Conservation (phyloP, 2,888 invertebrate species). For the Clistopyga incitator region DNA sequence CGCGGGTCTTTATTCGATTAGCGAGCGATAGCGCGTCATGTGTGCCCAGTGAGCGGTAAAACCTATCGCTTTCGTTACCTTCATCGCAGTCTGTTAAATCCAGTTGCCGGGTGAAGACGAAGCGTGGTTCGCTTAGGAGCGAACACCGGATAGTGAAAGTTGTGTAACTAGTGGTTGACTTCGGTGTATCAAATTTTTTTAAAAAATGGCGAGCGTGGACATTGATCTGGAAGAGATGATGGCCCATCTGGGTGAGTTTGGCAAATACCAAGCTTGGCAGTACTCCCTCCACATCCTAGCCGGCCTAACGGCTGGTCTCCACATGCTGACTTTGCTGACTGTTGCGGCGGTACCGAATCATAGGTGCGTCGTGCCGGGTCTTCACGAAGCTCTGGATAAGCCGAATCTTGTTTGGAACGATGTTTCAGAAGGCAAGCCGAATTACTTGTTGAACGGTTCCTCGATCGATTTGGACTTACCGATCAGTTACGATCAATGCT, state of each 20-base stretch:
- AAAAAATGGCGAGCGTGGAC: conserved; percentile 76
- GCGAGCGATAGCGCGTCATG: conserved; percentile 45
- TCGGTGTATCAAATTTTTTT: neutral
- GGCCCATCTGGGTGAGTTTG: conserved; percentile 89
- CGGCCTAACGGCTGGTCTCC: conserved; percentile 92
- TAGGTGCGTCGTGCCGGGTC: conserved; percentile 81
- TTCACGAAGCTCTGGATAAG: conserved; percentile 50
- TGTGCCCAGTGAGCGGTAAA: conserved; percentile 27
- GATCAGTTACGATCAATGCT: conserved; percentile 86
- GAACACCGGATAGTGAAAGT: neutral
- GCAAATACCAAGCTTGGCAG: conserved; percentile 92
- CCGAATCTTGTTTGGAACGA: conserved; percentile 56
- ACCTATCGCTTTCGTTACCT: conserved; percentile 23
- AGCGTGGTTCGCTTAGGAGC: neutral
- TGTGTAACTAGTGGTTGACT: neutral
- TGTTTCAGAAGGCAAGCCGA: conserved; percentile 49
- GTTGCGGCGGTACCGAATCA: conserved; percentile 93
- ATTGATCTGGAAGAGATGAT: conserved; percentile 80
- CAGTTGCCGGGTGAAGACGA: neutral
- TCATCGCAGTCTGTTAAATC: conserved; percentile 1
- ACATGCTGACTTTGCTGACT: conserved; percentile 92
- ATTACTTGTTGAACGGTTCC: conserved; percentile 31
- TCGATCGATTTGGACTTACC: conserved; percentile 26
- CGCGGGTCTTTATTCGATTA: conserved; percentile 42
- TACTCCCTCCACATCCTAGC: conserved; percentile 91